A percentile compares a stretch with the other conserved stretches of the same genome.
These are phyloP conservation scores for Strigamia transsilvanica DNA, from an alignment of 2,888 invertebrate genomes.

Conservation along the genomic window DNA sequence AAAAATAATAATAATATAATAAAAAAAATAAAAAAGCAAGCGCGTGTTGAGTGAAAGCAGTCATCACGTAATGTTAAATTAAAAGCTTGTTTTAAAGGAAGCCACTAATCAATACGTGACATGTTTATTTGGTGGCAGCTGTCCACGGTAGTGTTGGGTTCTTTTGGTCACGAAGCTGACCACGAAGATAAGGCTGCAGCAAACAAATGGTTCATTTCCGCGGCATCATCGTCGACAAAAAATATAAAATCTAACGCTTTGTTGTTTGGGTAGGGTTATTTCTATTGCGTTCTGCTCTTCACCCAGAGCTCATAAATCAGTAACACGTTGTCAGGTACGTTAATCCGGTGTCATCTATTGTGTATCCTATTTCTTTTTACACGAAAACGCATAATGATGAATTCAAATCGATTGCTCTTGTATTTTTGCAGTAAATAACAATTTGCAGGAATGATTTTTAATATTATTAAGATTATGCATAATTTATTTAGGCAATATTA, in stretches of 20 bases:
- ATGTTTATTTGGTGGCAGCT: constrained; percentile 49
- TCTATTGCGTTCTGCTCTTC: constrained; percentile 31
- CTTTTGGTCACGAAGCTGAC: constrained; percentile 48
- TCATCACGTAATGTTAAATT: constrained; percentile 15
- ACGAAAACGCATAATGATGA: constrained; percentile 6
- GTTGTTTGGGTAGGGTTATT: constrained; percentile 21
- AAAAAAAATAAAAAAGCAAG: not conserved
- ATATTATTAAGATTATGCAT: not conserved
- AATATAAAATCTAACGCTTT: constrained; percentile 38
- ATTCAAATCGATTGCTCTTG: not conserved
- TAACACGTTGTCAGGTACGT: not conserved
- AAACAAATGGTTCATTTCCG: constrained; percentile 46
- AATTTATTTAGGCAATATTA: not conserved
- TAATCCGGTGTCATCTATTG: constrained; percentile 32
- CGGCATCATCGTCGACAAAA: constrained; percentile 29
- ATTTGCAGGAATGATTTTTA: not conserved
- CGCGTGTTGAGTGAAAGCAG: not conserved
- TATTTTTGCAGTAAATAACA: not conserved
- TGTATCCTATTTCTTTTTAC: constrained; percentile 26
- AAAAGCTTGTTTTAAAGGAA: constrained; percentile 24
- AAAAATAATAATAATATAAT: not conserved
- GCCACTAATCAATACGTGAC: constrained; percentile 40
- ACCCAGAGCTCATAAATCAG: constrained; percentile 35
- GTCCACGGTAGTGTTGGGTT: constrained; percentile 35
- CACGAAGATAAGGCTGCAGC: constrained; percentile 28